Evolutionary conservation across 1,140 invertebrate species (phyloP), one percentile per base, ranked within the genome.

Genomic region (Pemphigus obesinymphae): DNA sequence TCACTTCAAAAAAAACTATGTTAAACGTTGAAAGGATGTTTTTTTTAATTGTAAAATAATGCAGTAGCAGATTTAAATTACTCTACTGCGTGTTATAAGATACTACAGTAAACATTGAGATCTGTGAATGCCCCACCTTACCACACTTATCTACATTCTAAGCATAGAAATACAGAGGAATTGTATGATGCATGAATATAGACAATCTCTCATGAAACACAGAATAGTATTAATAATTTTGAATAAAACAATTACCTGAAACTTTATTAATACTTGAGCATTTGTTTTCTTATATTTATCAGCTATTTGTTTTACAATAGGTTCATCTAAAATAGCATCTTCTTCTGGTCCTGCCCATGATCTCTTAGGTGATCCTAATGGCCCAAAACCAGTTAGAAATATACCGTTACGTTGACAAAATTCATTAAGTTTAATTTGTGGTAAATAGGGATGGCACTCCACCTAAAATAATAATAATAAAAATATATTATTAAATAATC

Each of bases 381-480:
- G 93, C 83, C 92, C 92, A 87, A 94, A 97, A 17, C 92, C 94
- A 1, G 91, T 95, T 1, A 97, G 85, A 7, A 88, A 86, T 37
- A 97, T 92, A 8, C 89, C 88, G 50, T 91, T 89, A 13, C 88
- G 84, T 26, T 89, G 87, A 84, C 94, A 96, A 84, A 93, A 95
- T 2, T 91, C 89, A 17, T 91, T 88, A 26, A 98, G 86, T 83
- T 92, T 90, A 3, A 89, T 88, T 85, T 97, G 95, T 83, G 92
- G 93, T 55, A 97, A 88, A 85, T 96, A 96, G 0, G 93, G 93
- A 87, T 97, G 94, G 82, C 92, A 93, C 87, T 98, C 96, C 63
- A 96, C 91, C 89, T 93, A 53, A 13, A 73, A 50, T 29, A 72
- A 72, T 5, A 72, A 72, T 5, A 68, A 7, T 15, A 70, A 17